Evolutionary conservation across 2,888 invertebrate genomes (phyloP), one percentile per base, ranked within the genome.

Genomic region (Idaea aversata): DNA sequence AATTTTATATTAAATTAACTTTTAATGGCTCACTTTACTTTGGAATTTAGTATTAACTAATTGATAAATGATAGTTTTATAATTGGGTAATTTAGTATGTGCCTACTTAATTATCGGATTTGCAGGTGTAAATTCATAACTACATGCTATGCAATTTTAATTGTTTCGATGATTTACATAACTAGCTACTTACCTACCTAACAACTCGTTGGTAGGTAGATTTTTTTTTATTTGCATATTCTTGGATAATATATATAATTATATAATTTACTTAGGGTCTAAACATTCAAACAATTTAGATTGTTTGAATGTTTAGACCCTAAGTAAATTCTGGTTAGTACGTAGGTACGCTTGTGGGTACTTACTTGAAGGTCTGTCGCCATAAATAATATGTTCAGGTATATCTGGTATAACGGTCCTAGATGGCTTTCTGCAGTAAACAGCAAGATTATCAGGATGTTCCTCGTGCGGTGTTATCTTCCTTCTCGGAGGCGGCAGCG

Each of bases 301-400:
- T 25, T 25, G 2, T 25, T 25, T 1, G 25, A 25, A 25, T 25
- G 25, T 25, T 25, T 25, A 25, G 25, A 25, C 1, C 25, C 25
- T 25, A 25, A 3, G 25, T 25, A 25, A 25, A 25, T 25, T 25
- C 25, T 25, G 25, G 25, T 25, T 25, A 25, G 25, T 25, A 25
- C 25, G 25, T 25, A 25, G 25, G 25, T 25, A 25, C n/a, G 25
- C 25, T 57, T 57, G 3, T 58, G 25, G 35, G 47, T 64, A 87
- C 92, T 91, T 74, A 92, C 93, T 82, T 62, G 84, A 84, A 47
- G 83, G 86, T 81, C 86, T 82, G 59, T 88, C 87, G 67, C 81
- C 84, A 67, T 92, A 92, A 70, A 88, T 77, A 5, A 82, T 69
- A 73, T 84, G 79, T 67, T 86, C 85, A 65, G 84, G 78, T 65